Percentiles rank a stretch among this genome's conserved stretches.
phyloP scores from a whole-genome alignment of 2,797 vertebrate genomes.

The Sandelia bainsii region DNA sequence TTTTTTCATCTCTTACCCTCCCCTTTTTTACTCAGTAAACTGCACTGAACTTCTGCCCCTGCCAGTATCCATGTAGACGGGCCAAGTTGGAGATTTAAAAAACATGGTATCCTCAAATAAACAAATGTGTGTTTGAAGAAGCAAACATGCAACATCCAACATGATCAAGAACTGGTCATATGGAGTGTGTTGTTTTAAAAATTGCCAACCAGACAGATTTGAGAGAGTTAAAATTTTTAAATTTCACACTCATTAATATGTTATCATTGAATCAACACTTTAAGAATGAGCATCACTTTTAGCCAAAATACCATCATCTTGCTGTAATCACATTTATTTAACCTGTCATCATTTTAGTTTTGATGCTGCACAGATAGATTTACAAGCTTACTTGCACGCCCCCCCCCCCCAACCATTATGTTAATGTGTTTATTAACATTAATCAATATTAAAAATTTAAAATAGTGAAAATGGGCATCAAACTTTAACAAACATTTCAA shows the following conservation, averaged over 20 bases:
- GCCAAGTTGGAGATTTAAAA: constrained; percentile 24
- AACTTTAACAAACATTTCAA: no score
- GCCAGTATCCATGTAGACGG: constrained; percentile 23
- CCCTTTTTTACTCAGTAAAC: constrained; percentile 1
- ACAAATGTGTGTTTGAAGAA: constrained; percentile 41
- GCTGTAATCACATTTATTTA: constrained; percentile 35
- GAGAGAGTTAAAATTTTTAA: constrained; percentile 8
- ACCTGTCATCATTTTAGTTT: constrained; percentile 20
- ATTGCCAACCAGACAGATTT: constrained; percentile 26
- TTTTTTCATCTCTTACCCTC: not conserved
- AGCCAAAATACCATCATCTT: constrained; percentile 47
- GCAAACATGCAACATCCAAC: constrained; percentile 29
- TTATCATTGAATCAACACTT: constrained; percentile 60
- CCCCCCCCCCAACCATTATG: no score
- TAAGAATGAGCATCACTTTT: constrained; percentile 37
- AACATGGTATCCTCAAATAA: constrained; percentile 21
- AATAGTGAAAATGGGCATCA: no score
- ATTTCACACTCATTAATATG: constrained; percentile 17
- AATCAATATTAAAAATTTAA: no score
- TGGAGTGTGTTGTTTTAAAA: constrained; percentile 25
- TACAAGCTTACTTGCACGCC: no score
- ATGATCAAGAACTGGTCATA: constrained; percentile 9
- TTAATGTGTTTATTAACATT: no score
- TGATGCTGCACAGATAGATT: constrained; percentile 29
- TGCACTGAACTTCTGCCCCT: constrained; percentile 38